phyloP scores from a whole-genome alignment of 1,140 invertebrate genomes.

The Zelostemma sp. region DNA sequence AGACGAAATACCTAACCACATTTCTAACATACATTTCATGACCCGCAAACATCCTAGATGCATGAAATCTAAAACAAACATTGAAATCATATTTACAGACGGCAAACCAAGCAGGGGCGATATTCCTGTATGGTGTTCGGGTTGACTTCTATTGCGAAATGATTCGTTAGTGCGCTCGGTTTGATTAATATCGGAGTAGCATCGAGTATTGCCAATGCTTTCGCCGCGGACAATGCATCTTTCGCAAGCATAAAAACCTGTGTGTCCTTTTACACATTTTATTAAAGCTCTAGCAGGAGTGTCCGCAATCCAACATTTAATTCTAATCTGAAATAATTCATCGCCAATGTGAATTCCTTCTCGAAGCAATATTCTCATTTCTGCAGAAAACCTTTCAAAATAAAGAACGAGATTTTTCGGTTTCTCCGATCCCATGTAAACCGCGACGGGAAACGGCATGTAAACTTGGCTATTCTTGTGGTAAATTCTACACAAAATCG shows the following conservation, averaged over 20 bases:
- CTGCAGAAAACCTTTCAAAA: background rate
- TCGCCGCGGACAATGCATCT: conserved; percentile 9
- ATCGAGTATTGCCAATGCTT: conserved; percentile 1
- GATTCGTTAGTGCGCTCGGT: conserved; percentile 10
- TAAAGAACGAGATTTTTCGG: background rate
- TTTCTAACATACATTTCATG: background rate
- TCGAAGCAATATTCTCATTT: background rate
- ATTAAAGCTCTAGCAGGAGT: conserved; percentile 17
- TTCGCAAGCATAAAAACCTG: conserved; percentile 20
- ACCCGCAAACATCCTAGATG: background rate
- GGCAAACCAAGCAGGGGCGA: background rate
- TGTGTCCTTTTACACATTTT: conserved; percentile 21
- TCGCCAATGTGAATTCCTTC: no score
- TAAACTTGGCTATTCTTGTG: background rate
- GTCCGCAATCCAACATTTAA: conserved; percentile 13
- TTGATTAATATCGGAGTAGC: conserved; percentile 6
- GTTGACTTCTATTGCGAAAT: conserved; percentile 13
- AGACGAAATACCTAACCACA: background rate
- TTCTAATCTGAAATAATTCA: no score
- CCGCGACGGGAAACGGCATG: conserved; percentile 3
- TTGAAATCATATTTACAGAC: background rate
- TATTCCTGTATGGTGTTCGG: conserved; percentile 9
- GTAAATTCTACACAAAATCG: conserved; percentile 10
- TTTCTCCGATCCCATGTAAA: conserved; percentile 17
- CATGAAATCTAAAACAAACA: background rate